Base-by-base conservation (phyloP, 2,888 invertebrate species). In the Cantharis flavilabris region DNA sequence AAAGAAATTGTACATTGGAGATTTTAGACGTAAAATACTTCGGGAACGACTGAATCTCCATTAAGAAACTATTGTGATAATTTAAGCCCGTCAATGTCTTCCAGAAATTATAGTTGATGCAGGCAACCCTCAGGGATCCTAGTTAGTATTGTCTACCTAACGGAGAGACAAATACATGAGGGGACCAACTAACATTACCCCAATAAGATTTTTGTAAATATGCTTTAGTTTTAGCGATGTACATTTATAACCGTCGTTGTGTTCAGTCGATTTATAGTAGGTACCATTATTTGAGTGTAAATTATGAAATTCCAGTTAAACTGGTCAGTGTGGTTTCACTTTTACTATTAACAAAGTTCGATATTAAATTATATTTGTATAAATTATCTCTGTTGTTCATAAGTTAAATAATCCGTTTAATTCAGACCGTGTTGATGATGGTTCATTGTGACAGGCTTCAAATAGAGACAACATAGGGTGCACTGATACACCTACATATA, bases 181-280 rank as follows among this genome's bases (percentile, higher is more conserved):
- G 81, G 84, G 84, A 84, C 84, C 84, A 82, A 84, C 79, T 81
- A 74, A 83, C 72, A 72, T 75, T 79, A 72, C 71, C 62, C 78
- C 62, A 65, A 70, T 73, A 75, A 80, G 79, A 80, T 81, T 69
- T 75, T 71, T 70, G 65, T 71, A 78, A 70, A 67, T 72, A 84
- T 86, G 85, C 85, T 85, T 85, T 86, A 85, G 84, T 85, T 84
- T 81, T 84, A 81, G 77, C 77, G 74, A 74, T 76, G 83, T 77
- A 80, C 80, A 81, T 78, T 80, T 76, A 86, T 86, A 86, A 86
- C 88, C 87, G 85, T 85, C 85, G 83, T 85, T 85, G 88, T 88
- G 88, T 88, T 88, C 88, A 88, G 86, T 85, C 85, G 86, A 86
- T 75, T 76, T 79, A 79, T 71, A 76, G 30, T 20, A 23, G 65